These are phyloP conservation scores for Hirtodrosophila alboralis DNA, from an alignment of 2,888 invertebrate species.

Conservation along the genomic window DNA sequence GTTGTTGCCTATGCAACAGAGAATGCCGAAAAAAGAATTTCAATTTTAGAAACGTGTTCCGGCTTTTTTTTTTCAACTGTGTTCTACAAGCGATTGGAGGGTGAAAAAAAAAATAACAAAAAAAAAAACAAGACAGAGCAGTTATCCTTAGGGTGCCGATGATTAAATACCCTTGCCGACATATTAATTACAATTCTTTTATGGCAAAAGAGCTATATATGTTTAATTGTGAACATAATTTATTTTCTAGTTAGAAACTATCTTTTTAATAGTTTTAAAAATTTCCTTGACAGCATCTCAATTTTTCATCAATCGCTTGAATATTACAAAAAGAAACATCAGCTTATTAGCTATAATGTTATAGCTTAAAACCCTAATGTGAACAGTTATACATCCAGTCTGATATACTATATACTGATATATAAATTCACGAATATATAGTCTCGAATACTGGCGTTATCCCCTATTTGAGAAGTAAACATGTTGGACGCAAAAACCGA, in stretches of 20 bases:
- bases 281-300: too few relatives aligned
- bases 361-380: too few relatives aligned
- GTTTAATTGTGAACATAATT: too few relatives aligned
- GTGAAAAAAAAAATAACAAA: slow-evolving; percentile 29
- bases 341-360: too few relatives aligned
- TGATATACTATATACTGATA: too few relatives aligned
- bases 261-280: too few relatives aligned
- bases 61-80: slow-evolving; percentile 30
- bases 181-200: neutral
- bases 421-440: too few relatives aligned
- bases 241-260: too few relatives aligned
- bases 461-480: slow-evolving; percentile 6
- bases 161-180: neutral
- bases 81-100: slow-evolving; percentile 39
- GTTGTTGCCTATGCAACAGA: slow-evolving; percentile 6
- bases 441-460: too few relatives aligned
- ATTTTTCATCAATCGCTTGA: too few relatives aligned
- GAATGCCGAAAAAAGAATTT: slow-evolving; percentile 61
- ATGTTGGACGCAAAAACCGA: slow-evolving; percentile 26
- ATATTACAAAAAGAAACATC: too few relatives aligned
- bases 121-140: slow-evolving; percentile 3
- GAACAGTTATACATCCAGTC: too few relatives aligned
- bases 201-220: neutral
- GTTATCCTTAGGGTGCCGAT: neutral
- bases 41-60: slow-evolving; percentile 77